These are phyloP conservation scores for Apodemia duryi DNA, from an alignment of 2,888 invertebrate genomes.

Conservation along the genomic window DNA sequence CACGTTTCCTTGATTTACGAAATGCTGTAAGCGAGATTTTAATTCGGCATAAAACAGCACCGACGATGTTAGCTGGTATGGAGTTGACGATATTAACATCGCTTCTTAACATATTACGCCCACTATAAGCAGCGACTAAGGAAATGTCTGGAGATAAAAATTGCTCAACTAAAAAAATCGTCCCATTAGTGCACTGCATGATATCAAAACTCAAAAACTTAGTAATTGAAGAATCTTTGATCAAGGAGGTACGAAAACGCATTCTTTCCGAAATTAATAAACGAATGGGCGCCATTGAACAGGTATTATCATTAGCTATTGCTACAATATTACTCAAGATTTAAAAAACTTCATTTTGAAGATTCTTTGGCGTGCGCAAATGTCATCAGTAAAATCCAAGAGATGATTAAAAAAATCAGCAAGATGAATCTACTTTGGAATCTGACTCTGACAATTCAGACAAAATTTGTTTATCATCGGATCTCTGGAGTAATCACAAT, in stretches of 20 bases:
- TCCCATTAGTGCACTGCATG: conserved; percentile 35
- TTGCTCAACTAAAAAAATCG: conserved; percentile 36
- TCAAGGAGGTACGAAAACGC: conserved; percentile 29
- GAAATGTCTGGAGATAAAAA: conserved; percentile 44
- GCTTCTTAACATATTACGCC: conserved; percentile 35
- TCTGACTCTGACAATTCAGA: conserved; percentile 37
- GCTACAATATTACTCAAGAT: conserved; percentile 36
- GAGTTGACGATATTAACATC: conserved; percentile 35
- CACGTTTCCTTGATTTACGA: conserved; percentile 39
- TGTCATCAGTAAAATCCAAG: conserved; percentile 14
- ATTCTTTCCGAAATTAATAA: conserved; percentile 29
- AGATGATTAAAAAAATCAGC: conserved; percentile 17
- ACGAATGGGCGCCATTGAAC: conserved; percentile 34
- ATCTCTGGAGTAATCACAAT: conserved; percentile 36
- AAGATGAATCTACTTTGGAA: conserved; percentile 22
- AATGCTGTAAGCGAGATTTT: conserved; percentile 36
- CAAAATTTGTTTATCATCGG: conserved; percentile 30
- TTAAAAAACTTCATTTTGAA: conserved; percentile 38
- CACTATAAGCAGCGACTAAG: conserved; percentile 41
- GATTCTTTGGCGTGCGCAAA: conserved; percentile 24
- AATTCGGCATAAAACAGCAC: conserved; percentile 27
- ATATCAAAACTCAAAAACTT: conserved; percentile 27
- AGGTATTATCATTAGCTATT: conserved; percentile 34
- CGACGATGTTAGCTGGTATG: conserved; percentile 39
- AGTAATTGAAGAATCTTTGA: conserved; percentile 30